A percentile compares a stretch with the other conserved stretches of the same genome.
Evolutionary conservation across 1,140 invertebrate species (phyloP).

Genomic region (Drosophila fuyamai): DNA sequence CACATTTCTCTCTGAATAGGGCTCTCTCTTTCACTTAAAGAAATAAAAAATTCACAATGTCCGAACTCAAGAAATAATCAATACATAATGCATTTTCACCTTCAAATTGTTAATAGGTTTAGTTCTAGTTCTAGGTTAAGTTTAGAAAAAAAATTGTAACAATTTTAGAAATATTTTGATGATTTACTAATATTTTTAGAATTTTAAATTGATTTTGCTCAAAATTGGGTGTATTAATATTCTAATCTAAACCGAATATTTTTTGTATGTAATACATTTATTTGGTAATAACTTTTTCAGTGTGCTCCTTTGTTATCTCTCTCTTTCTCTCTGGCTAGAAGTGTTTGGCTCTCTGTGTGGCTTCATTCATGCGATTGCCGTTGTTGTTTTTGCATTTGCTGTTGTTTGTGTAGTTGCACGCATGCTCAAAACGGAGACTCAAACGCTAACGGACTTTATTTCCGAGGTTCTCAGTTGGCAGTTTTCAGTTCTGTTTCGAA

Average conservation of each 20-base stretch:
- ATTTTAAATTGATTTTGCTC: no score
- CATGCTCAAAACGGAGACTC: conserved; percentile 58
- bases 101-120: no score
- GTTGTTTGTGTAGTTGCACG: conserved; percentile 44
- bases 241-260: no score
- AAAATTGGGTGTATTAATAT: no score
- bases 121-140: no score
- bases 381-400: background rate
- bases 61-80: background rate
- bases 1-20: conserved; percentile 9
- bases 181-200: no score
- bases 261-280: no score
- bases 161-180: no score
- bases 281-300: background rate
- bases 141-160: no score
- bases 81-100: no score
- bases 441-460: conserved; percentile 34
- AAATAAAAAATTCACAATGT: background rate
- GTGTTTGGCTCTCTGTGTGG: conserved; percentile 37
- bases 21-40: background rate
- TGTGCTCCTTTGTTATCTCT: background rate
- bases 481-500: conserved; percentile 67
- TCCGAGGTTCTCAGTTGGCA: conserved; percentile 11
- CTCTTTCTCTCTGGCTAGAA: conserved; percentile 7
- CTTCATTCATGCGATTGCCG: conserved; percentile 47